phyloP scores from a whole-genome alignment of 2,113 vertebrate species.

The Quiscalus mexicanus region DNA sequence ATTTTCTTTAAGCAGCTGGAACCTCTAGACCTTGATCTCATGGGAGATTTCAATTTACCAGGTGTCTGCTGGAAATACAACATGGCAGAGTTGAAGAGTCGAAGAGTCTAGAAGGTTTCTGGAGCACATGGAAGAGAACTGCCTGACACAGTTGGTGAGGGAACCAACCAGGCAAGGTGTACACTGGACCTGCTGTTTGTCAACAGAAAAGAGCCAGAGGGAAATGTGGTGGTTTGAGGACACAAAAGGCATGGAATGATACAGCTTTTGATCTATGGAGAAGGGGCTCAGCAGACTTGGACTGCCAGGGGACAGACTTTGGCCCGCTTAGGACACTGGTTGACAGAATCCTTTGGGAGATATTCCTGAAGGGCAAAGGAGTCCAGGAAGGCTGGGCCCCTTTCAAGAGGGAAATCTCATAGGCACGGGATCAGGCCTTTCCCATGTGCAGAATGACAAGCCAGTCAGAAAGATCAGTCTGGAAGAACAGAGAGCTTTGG shows the following conservation, averaged over 20 bases:
- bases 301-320: background rate
- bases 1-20: background rate
- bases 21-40: background rate
- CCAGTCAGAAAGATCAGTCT: background rate
- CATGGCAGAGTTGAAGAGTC: background rate
- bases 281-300: background rate
- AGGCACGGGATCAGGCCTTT: background rate
- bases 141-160: too few species aligned
- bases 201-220: background rate
- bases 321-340: background rate
- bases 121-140: background rate
- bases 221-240: background rate
- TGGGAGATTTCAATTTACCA: background rate
- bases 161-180: background rate
- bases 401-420: background rate
- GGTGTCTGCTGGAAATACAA: background rate
- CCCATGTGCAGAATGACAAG: background rate
- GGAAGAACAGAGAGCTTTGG: background rate
- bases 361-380: background rate
- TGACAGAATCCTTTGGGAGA: background rate
- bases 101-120: background rate
- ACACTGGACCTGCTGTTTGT: background rate
- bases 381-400: background rate
- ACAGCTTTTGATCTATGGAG: background rate
- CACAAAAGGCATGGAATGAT: background rate